Conservation (phyloP, 2,888 invertebrate species). For the Platycheirus albimanus region DNA sequence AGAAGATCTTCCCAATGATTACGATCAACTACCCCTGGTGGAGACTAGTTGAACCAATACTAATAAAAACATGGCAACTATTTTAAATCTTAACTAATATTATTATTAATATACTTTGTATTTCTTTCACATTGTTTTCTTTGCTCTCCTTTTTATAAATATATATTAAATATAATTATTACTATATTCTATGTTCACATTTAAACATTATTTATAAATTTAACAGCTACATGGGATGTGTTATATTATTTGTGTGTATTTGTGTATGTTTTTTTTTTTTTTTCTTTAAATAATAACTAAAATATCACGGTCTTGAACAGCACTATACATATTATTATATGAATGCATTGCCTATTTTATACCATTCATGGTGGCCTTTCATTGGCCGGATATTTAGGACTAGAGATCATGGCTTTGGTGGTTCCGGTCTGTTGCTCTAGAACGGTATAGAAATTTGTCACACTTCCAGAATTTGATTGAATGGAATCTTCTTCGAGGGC, state of each 20-base stretch:
- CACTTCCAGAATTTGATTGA: slow-evolving; percentile 64
- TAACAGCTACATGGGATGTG: slow-evolving; percentile 65
- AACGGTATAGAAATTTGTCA: slow-evolving; percentile 76
- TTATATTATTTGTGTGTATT: slow-evolving; percentile 6
- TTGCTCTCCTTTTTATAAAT: slow-evolving; percentile 62
- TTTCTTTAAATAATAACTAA: slow-evolving; percentile 35
- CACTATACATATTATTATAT: slow-evolving; percentile 27
- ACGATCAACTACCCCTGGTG: slow-evolving; percentile 60
- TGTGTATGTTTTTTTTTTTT: slow-evolving; percentile 10
- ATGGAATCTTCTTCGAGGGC: slow-evolving; percentile 86
- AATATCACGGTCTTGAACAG: slow-evolving; percentile 68
- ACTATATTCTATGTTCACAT: slow-evolving; percentile 40
- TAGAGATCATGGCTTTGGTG: slow-evolving; percentile 77
- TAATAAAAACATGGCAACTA: neutral
- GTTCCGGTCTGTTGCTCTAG: slow-evolving; percentile 76
- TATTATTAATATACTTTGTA: slow-evolving; percentile 52
- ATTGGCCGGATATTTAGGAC: slow-evolving; percentile 77
- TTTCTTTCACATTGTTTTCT: slow-evolving; percentile 48
- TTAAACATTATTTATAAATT: slow-evolving; percentile 60
- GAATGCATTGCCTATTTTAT: slow-evolving; percentile 5
- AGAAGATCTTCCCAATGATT: slow-evolving; percentile 13
- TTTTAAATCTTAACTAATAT: slow-evolving; percentile 47
- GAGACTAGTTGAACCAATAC: slow-evolving; percentile 32
- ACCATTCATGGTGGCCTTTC: slow-evolving; percentile 80
- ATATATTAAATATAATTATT: slow-evolving; percentile 44